Evolutionary conservation across 2,888 invertebrate genomes (phyloP), one percentile per base, ranked within the genome.

Genomic region (Ametastegia equiseti): DNA sequence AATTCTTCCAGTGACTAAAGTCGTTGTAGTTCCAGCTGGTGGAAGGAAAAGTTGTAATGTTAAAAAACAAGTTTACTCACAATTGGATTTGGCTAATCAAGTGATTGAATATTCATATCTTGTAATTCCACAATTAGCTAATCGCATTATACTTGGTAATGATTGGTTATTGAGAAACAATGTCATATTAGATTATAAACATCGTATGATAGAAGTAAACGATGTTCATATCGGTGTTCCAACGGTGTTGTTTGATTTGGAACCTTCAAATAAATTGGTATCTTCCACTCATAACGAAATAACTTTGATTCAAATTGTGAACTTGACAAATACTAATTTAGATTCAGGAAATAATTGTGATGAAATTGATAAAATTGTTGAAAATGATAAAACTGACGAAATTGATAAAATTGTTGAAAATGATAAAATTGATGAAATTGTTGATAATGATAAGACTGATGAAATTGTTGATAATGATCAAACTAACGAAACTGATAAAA

Each of bases 11-110:
- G 83, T 83, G 5, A 78, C 47, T 7, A 82, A 82, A 36, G 11
- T 82, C 30, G 45, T 63, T 13, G 80, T 82, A 5, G 63, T 77
- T 13, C 81, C 82, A 15, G 83, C 84, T 4, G 78, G 83, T n/a
- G 81, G 82, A n/a, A 82, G 80, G 42, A 83, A 82, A 60, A n/a
- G 27, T 7, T 78, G 71, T 15, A 39, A 54, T 19, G 54, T 82
- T 3, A 83, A 81, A 57, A 27, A 57, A 2, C 83, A 82, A 45
- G 65, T 67, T 67, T 39, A 39, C 39, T 67, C 19, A 9, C 39
- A 67, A n/a, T 39, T 67, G 67, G 67, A 39, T 5, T 23, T 63
- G 23, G 63, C 9, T 63, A 27, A 63, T 33, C 67, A 36, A 1
- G 36, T 7, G 36, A 36, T 67, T 33, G 67, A 67, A 36, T 67